These are phyloP conservation scores for Protobothrops flavoviridis DNA, from an alignment of 2,113 vertebrate species.

Conservation along the genomic window DNA sequence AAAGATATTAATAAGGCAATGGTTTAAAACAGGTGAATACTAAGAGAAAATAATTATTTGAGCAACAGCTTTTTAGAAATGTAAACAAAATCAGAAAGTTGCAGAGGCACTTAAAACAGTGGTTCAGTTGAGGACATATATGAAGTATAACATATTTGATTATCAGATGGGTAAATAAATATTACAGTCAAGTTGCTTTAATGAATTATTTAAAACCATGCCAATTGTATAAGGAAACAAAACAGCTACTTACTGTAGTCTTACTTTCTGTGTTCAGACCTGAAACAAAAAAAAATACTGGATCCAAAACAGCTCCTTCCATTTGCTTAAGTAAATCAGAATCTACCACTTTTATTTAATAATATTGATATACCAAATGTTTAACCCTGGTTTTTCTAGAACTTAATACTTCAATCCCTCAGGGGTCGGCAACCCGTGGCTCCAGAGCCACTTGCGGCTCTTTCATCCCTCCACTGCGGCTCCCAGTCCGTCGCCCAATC, in stretches of 20 bases:
- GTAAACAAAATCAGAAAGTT: neutral
- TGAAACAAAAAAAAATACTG: slow-evolving; percentile 19
- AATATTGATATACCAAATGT: neutral
- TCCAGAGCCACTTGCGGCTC: too few species aligned
- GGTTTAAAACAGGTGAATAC: neutral
- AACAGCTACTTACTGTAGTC: slow-evolving; percentile 64
- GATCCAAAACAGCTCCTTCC: neutral
- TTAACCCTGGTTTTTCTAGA: neutral
- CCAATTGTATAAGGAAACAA: neutral
- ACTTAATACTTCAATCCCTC: neutral
- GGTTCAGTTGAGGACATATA: neutral
- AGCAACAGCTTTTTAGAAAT: neutral
- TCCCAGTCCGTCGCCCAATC: too few species aligned
- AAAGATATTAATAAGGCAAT: neutral
- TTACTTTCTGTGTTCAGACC: slow-evolving; percentile 68
- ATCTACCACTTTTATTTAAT: neutral
- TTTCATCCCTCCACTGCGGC: too few species aligned
- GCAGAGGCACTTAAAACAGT: neutral
- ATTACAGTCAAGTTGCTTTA: neutral
- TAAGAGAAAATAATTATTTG: neutral
- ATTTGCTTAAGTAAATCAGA: neutral
- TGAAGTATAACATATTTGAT: neutral
- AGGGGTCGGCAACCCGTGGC: too few species aligned
- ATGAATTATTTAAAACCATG: neutral
- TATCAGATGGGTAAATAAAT: neutral